These are phyloP conservation scores for Hemiscyllium ocellatum DNA, from an alignment of 2,113 vertebrate species.

Conservation along the genomic window DNA sequence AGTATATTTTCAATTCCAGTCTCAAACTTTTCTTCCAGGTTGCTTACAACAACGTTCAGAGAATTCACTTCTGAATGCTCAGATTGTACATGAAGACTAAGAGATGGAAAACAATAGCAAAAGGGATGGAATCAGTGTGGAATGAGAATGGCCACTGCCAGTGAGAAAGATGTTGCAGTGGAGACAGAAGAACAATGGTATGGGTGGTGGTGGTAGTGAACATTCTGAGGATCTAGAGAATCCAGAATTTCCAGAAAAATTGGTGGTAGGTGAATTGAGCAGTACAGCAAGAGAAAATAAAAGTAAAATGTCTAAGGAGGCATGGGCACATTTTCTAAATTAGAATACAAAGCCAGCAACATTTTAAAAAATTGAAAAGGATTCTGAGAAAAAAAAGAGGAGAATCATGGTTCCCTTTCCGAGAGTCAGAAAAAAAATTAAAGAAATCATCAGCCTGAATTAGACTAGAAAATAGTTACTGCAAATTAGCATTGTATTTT, in stretches of 20 bases:
- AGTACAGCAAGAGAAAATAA: neutral
- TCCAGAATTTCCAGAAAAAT: neutral
- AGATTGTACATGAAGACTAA: neutral
- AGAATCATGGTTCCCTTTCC: no score
- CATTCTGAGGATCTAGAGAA: neutral
- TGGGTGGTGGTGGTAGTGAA: neutral
- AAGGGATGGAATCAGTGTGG: neutral
- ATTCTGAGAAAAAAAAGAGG: neutral
- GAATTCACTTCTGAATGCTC: neutral
- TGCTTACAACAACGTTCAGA: neutral
- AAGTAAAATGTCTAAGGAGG: neutral
- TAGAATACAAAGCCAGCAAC: neutral
- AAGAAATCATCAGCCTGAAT: neutral
- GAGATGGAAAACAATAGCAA: neutral
- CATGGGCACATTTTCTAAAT: neutral
- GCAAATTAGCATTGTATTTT: neutral
- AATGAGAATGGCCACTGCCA: neutral
- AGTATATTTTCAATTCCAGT: neutral
- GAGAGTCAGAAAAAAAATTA: neutral
- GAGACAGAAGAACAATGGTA: neutral
- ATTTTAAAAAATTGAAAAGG: neutral
- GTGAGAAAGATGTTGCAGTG: neutral
- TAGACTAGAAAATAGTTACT: neutral
- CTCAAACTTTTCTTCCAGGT: neutral
- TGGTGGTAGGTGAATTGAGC: neutral